Evolutionary conservation across 2,888 invertebrate species (phyloP).

Genomic region (Eutolmus rufibarbis): DNA sequence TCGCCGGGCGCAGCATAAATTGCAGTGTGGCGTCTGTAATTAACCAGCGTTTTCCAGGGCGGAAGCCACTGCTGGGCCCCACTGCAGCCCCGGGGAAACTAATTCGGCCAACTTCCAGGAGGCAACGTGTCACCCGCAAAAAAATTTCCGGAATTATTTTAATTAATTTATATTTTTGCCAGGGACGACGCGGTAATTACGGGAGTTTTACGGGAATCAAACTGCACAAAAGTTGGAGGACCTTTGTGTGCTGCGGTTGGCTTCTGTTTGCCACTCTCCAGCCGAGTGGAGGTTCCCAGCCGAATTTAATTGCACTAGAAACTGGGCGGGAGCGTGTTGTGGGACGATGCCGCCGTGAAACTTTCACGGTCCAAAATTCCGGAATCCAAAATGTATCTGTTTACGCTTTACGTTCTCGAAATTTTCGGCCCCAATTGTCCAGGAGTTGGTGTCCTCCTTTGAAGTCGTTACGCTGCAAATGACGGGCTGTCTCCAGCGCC

Average conservation of each 20-base stretch:
- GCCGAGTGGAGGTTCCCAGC: background rate
- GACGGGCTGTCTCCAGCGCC: background rate
- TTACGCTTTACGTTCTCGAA: background rate
- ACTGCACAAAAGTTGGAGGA: background rate
- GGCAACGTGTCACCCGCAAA: conserved; percentile 1
- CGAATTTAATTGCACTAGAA: background rate
- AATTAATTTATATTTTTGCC: conserved; percentile 17
- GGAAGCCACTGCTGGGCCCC: background rate
- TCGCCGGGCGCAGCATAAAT: background rate
- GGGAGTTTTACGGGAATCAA: background rate
- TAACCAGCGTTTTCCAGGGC: background rate
- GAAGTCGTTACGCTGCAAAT: background rate
- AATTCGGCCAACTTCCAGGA: conserved; percentile 9
- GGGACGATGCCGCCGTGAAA: background rate
- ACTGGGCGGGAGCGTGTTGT: no score
- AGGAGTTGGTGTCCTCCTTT: background rate
- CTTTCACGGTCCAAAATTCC: background rate
- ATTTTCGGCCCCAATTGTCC: background rate
- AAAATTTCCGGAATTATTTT: background rate
- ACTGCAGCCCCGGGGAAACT: background rate
- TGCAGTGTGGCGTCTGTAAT: conserved; percentile 14
- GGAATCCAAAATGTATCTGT: background rate
- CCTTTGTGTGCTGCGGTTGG: background rate
- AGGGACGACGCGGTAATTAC: background rate
- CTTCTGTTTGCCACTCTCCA: background rate